Evolutionary conservation across 1,140 invertebrate genomes (phyloP).

Genomic region (Drosophila kohkoa): DNA sequence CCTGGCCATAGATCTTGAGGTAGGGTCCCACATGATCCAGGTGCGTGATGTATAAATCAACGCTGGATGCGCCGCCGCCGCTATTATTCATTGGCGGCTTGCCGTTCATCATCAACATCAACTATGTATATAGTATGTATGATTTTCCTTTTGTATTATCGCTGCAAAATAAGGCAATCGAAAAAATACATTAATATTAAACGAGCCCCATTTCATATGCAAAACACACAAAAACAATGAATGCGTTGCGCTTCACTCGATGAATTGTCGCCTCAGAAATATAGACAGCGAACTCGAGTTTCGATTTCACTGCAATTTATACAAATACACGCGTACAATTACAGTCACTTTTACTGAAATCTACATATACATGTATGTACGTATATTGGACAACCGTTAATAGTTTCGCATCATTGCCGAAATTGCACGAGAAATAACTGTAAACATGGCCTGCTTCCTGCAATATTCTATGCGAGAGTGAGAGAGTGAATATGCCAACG

Average conservation of each 20-base stretch:
- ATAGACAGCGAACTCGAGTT: constrained; percentile 23
- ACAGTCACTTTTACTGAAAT: neutral
- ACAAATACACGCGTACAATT: constrained; percentile 1
- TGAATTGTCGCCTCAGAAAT: neutral
- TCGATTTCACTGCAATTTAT: constrained; percentile 28
- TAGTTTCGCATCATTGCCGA: neutral
- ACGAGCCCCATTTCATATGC: constrained; percentile 19
- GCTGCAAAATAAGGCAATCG: constrained; percentile 30
- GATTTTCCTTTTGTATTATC: constrained; percentile 33
- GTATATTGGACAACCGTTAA: constrained; percentile 31
- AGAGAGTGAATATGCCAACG: constrained; percentile 15
- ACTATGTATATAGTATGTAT: no score
- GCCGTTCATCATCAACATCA: constrained; percentile 55
- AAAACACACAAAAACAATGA: constrained; percentile 8
- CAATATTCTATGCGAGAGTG: constrained; percentile 14
- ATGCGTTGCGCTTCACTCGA: neutral
- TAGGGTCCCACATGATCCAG: constrained; percentile 88
- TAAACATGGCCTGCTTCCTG: constrained; percentile 40
- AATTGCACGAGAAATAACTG: constrained; percentile 49
- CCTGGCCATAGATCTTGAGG: constrained; percentile 89
- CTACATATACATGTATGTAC: no score
- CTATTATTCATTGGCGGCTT: constrained; percentile 39
- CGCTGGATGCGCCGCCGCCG: constrained; percentile 27
- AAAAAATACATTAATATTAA: constrained; percentile 1
- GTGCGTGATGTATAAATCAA: constrained; percentile 86